Percentiles rank a stretch among this genome's conserved stretches.
These are phyloP conservation scores for Diabrotica balteata DNA, from an alignment of 2,888 invertebrate genomes.

Conservation along the genomic window DNA sequence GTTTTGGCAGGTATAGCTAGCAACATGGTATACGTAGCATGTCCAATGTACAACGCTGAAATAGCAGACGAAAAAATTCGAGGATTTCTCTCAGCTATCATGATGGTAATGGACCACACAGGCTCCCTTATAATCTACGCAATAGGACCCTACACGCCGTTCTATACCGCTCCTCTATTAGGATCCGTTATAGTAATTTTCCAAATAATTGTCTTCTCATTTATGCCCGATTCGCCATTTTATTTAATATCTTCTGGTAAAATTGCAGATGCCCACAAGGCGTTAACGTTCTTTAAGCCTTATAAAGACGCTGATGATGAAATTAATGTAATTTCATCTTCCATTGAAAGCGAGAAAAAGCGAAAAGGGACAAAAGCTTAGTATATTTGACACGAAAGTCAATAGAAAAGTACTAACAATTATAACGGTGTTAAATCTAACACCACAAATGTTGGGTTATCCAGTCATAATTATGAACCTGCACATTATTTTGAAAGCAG, in stretches of 20 bases:
- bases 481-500: conserved; percentile 53
- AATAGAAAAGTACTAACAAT: conserved; percentile 54
- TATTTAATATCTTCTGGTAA: conserved; percentile 51
- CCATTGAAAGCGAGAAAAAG: conserved; percentile 51
- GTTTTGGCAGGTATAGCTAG: conserved; percentile 51
- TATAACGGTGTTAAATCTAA: conserved; percentile 52
- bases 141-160: conserved; percentile 47
- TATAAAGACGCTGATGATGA: conserved; percentile 51
- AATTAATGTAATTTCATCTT: conserved; percentile 51
- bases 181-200: conserved; percentile 47
- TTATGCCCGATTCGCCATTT: conserved; percentile 58
- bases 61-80: conserved; percentile 56
- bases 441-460: conserved; percentile 56
- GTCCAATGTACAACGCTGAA: conserved; percentile 57
- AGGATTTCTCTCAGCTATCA: conserved; percentile 54
- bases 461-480: conserved; percentile 57
- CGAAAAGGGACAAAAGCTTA: conserved; percentile 51
- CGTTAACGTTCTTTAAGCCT: conserved; percentile 47
- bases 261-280: conserved; percentile 47
- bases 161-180: conserved; percentile 43
- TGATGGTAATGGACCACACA: conserved; percentile 55
- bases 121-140: conserved; percentile 54
- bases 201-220: conserved; percentile 51
- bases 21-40: conserved; percentile 55
- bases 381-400: conserved; percentile 50